Evolutionary conservation across 2,888 invertebrate genomes (phyloP), one percentile per base, ranked within the genome.

Genomic region (Hipparchia sbordonii): DNA sequence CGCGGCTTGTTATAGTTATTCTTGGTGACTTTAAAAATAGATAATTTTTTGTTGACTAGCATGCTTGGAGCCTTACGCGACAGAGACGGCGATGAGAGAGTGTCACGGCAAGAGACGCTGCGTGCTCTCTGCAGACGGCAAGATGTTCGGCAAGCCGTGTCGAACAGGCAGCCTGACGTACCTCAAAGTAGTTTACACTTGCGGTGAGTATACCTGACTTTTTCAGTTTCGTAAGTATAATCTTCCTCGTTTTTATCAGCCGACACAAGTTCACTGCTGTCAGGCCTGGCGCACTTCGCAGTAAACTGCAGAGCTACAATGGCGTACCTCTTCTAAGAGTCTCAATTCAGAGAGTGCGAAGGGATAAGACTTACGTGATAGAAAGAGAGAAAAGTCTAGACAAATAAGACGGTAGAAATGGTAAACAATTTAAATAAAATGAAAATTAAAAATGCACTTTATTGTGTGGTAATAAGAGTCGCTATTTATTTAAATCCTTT

Each of bases 51-150:
- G 67, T 75, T 71, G 71, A n/a, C 8, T 81, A 98, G 98, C 97
- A 23, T 98, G 98, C 87, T 94, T 97, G 87, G 97, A 97, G 79
- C 96, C 97, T 80, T 97, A 97, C 89, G 97, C 98, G 6, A 97
- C 98, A n/a, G 98, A 98, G 91, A 97, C 97, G 23, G 97, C 98
- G 71, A 97, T 98, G 96, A 95, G 96, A 83, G 95, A 96, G 80
- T 97, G 97, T 86, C 97, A 97, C 85, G 97, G 97, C 54, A 96
- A 97, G 85, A 94, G 97, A 76, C 95, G 96, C 73, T 97, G 97
- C 85, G 96, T 96, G 66, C 93, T 97, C 68, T 95, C 96, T 39
- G 97, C 97, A 2, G 97, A 97, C 88, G 95, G 96, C 80, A 96
- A 96, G 77, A 97, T 97, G 84, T 97, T 97, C 83, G 97, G 97